These are phyloP conservation scores for Nomada hirtipes DNA, from an alignment of 2,888 invertebrate species.

Conservation along the genomic window DNA sequence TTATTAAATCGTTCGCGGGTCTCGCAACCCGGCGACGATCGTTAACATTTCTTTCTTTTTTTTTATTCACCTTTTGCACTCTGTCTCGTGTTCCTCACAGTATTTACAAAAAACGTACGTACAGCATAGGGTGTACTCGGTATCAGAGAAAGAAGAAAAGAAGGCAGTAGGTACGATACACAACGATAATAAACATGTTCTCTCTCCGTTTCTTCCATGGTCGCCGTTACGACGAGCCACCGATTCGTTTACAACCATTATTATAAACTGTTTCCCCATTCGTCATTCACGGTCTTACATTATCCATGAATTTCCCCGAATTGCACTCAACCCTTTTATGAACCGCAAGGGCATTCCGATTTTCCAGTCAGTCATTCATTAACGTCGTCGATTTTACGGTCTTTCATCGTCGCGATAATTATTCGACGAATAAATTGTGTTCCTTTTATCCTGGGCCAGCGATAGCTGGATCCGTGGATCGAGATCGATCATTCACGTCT, in stretches of 20 bases:
- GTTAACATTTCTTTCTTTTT: slow-evolving; percentile 51
- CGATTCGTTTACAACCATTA: neutral
- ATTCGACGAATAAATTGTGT: neutral
- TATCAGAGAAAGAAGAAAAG: slow-evolving; percentile 57
- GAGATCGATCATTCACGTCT: neutral
- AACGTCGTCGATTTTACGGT: neutral
- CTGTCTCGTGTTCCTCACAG: slow-evolving; percentile 78
- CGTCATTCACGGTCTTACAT: slow-evolving; percentile 2
- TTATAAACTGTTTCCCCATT: neutral
- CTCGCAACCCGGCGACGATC: slow-evolving; percentile 67
- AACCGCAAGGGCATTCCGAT: slow-evolving; percentile 24
- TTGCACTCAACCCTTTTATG: slow-evolving; percentile 20
- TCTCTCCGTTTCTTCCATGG: neutral
- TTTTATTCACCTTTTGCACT: slow-evolving; percentile 61
- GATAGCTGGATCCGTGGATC: neutral
- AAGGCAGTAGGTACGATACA: slow-evolving; percentile 63
- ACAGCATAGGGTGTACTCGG: slow-evolving; percentile 77
- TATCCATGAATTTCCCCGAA: neutral
- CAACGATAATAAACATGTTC: slow-evolving; percentile 36
- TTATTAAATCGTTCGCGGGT: slow-evolving; percentile 74
- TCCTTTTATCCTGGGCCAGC: neutral
- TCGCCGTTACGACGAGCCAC: neutral
- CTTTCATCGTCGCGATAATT: neutral
- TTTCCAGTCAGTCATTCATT: slow-evolving; percentile 25
- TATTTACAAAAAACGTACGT: slow-evolving; percentile 82